Evolutionary conservation across 2,888 invertebrate genomes (phyloP).

Genomic region (Morinoia aosen): DNA sequence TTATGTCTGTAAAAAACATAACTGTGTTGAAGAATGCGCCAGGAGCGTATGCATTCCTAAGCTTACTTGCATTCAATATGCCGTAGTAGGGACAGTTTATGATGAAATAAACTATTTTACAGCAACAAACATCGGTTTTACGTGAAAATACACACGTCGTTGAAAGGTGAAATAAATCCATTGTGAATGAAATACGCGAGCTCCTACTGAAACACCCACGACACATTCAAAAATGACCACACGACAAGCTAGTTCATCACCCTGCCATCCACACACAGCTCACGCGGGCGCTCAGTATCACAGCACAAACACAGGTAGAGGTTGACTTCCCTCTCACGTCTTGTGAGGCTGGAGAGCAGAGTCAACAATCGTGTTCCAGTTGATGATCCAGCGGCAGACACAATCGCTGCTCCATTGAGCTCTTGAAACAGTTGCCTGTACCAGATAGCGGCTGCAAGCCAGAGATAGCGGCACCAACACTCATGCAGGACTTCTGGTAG

Average conservation of each 20-base stretch:
- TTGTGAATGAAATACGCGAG: too few relatives aligned
- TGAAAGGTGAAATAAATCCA: too few relatives aligned
- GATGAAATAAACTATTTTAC: too few relatives aligned
- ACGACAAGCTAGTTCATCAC: background rate
- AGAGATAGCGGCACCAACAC: background rate
- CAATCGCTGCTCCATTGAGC: slow-evolving; percentile 2
- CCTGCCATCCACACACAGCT: background rate
- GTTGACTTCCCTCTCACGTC: background rate
- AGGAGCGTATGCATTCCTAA: too few relatives aligned
- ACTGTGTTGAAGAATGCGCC: too few relatives aligned
- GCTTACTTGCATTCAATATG: too few relatives aligned
- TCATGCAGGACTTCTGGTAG: background rate
- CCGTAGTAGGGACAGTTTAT: too few relatives aligned
- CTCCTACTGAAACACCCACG: background rate
- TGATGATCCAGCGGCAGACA: background rate
- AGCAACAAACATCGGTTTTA: too few relatives aligned
- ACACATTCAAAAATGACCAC: background rate
- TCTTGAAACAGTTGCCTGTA: background rate
- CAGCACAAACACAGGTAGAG: background rate
- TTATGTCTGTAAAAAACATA: too few relatives aligned
- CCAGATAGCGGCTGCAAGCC: background rate
- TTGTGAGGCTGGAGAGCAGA: background rate
- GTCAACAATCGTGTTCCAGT: background rate
- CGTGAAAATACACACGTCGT: too few relatives aligned
- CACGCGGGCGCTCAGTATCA: background rate